Evolutionary conservation across 1,140 invertebrate species (phyloP).

Genomic region (Drosophila arawakana): DNA sequence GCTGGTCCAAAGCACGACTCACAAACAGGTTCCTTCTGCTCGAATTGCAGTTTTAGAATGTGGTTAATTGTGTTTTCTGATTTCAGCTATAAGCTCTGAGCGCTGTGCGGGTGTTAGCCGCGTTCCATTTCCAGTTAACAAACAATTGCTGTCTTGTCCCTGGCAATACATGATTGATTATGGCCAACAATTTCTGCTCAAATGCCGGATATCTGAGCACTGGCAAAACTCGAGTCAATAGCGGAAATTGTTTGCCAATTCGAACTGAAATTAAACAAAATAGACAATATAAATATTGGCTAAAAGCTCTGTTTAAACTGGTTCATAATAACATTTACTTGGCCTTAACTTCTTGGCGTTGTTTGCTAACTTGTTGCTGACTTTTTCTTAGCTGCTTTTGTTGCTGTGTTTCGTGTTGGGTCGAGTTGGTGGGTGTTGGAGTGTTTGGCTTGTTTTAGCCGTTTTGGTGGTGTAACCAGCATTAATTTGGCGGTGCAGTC

Average conservation of each 20-base stretch:
- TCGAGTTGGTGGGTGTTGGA: neutral
- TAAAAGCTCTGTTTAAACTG: constrained; percentile 29
- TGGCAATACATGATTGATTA: constrained; percentile 47
- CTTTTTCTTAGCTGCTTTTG: neutral
- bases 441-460: neutral
- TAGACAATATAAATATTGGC: constrained; percentile 2
- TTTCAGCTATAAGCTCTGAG: neutral
- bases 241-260: constrained; percentile 22
- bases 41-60: constrained; percentile 49
- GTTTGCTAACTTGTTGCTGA: neutral
- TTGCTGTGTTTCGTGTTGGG: neutral
- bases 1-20: constrained; percentile 24
- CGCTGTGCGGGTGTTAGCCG: constrained; percentile 39
- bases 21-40: constrained; percentile 41
- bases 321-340: constrained; percentile 29
- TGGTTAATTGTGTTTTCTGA: constrained; percentile 5
- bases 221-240: neutral
- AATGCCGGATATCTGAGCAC: constrained; percentile 39
- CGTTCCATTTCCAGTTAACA: constrained; percentile 34
- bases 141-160: constrained; percentile 30
- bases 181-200: constrained; percentile 12
- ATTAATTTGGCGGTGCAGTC: neutral
- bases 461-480: neutral
- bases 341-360: neutral
- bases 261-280: constrained; percentile 4